Base-by-base conservation (phyloP, 92 coral and sea anemone species). In the Pocillopora grandis region DNA sequence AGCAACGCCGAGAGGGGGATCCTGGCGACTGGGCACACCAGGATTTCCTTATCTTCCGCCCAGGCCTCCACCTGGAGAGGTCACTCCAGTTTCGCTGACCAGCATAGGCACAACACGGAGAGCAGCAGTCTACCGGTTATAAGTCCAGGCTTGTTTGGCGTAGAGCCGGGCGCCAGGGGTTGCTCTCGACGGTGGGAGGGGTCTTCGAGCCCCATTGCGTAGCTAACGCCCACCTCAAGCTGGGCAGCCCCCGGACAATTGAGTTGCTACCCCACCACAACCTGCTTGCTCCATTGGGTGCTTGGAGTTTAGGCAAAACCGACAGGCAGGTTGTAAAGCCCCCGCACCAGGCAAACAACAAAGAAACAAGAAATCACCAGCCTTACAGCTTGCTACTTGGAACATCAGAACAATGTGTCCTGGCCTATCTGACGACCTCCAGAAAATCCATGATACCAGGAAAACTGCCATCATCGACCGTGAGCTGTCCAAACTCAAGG, bases 361-460 rank as follows among this genome's bases (percentile, higher is more conserved):
- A 83, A 75, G 52, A 65, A 73, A 59, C 56, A 12, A 3, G 67
- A 82, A 82, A 73, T 19, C 3, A 13, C 84, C 73, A 87, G 78
- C 70, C 37, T 84, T 86, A 13, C 20, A 70, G 14, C 58, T 81
- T 19, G 85, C 79, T 9, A 76, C 86, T 66, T 90, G 80, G 86
- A 90, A 88, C 35, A 84, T 90, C 57, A 70, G 84, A 27, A 72
- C 88, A 0, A 57, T 90, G 86, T 9, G 37, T 19, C 36, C 83
- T 12, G 83, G 86, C 13, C 88, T 87, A n/a, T 62, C 88, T 62
- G 76, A 70, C 33, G 70, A 90, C 77, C 73, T 78, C 9, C 83
- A 79, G 77, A 82, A 12, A 42, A 80, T 83, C 71, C 16, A 13
- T 37, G 23, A 77, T 42, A 2, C 84, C 79, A n/a, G 87, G 52